A percentile compares a stretch with the other conserved stretches of the same genome.
Conservation (phyloP, 2,888 invertebrate genomes). For the Ypsolopha scabrella region DNA sequence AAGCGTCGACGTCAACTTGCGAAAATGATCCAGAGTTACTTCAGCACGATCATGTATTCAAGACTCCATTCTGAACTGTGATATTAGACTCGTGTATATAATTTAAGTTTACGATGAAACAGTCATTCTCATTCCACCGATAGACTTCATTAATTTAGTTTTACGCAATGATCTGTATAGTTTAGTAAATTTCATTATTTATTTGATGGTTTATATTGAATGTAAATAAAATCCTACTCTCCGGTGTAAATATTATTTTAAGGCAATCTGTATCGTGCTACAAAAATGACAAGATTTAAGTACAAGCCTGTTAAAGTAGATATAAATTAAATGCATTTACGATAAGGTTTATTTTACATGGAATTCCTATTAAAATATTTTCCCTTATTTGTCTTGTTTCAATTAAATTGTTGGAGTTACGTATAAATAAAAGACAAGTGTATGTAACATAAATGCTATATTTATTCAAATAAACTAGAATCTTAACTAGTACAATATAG, state of each 20-base stretch:
- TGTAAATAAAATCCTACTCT: conserved; percentile 41
- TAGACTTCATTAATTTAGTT: conserved; percentile 8
- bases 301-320: conserved; percentile 15
- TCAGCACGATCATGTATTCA: conserved; percentile 42
- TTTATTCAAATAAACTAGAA: conserved; percentile 1
- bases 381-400: conserved; percentile 15
- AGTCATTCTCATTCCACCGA: conserved; percentile 39
- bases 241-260: conserved; percentile 43
- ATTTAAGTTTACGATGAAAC: not conserved
- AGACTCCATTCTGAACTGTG: conserved; percentile 61
- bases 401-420: not conserved
- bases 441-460: not conserved
- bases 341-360: conserved; percentile 18
- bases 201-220: conserved; percentile 32
- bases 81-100: conserved; percentile 33
- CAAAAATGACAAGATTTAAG: not conserved
- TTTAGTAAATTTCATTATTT: conserved; percentile 28
- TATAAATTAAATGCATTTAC: conserved; percentile 43
- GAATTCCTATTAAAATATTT: conserved; percentile 26
- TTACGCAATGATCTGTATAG: not conserved
- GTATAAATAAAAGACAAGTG: not conserved
- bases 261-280: not conserved
- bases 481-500: too few species aligned
- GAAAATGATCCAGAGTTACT: conserved; percentile 8
- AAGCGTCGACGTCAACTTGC: conserved; percentile 15